A percentile compares a stretch with the other conserved stretches of the same genome.
phyloP scores from a whole-genome alignment of 2,888 invertebrate genomes.

The Eristalis pertinax region DNA sequence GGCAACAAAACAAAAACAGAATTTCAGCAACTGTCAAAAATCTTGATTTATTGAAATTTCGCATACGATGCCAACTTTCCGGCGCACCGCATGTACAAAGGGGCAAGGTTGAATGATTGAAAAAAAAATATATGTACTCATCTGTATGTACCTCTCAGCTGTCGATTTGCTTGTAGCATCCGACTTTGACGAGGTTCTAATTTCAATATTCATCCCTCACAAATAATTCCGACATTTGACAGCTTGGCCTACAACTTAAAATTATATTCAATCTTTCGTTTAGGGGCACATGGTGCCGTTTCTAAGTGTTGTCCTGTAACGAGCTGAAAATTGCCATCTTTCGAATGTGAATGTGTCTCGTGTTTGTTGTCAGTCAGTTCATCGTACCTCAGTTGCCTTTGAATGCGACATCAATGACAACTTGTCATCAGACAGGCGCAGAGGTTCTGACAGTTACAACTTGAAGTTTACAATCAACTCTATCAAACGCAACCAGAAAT shows the following conservation, averaged over 20 bases:
- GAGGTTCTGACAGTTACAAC: conserved; percentile 20
- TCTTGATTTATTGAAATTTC: background rate
- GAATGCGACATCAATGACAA: background rate
- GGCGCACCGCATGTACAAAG: background rate
- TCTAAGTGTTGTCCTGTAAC: conserved; percentile 1
- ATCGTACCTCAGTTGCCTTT: background rate
- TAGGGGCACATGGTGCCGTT: conserved; percentile 18
- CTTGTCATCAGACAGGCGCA: background rate
- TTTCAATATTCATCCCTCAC: conserved; percentile 1
- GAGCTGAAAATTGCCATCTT: conserved; percentile 21
- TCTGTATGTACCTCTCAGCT: background rate
- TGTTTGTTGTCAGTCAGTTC: background rate
- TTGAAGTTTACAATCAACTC: conserved; percentile 28
- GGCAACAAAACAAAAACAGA: background rate
- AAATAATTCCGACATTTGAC: conserved; percentile 27
- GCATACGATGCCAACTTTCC: background rate
- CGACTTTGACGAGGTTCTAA: background rate
- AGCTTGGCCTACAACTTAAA: conserved; percentile 6
- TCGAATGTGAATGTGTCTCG: conserved; percentile 23
- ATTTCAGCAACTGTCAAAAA: conserved; percentile 1
- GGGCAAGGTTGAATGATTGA: background rate
- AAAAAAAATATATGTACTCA: background rate
- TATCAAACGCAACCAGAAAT: conserved; percentile 1
- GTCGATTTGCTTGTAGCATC: background rate
- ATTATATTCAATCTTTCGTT: conserved; percentile 5